A percentile compares a stretch with the other conserved stretches of the same genome.
phyloP scores from a whole-genome alignment of 2,888 invertebrate species.

The Dugesia japonica region DNA sequence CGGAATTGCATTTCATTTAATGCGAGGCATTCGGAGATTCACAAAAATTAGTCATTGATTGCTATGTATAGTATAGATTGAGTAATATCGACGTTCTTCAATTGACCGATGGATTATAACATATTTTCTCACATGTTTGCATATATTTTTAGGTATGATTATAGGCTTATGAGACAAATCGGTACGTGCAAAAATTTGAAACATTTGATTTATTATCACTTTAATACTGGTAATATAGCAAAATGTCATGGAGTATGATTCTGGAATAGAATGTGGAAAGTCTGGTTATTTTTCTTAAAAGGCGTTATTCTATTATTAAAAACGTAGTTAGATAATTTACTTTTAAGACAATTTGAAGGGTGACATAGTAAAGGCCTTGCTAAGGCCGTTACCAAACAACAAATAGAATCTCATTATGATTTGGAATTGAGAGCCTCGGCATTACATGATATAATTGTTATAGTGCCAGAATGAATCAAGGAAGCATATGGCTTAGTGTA shows the following conservation, averaged over 20 bases:
- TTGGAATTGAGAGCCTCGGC: constrained; percentile 85
- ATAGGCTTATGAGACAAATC: constrained; percentile 93
- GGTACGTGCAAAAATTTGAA: constrained; percentile 99
- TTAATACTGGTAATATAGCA: constrained; percentile 91
- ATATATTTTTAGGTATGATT: constrained; percentile 91
- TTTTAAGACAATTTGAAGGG: constrained; percentile 95
- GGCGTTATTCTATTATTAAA: constrained; percentile 93
- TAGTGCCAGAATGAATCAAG: constrained; percentile 99
- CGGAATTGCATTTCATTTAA: constrained; percentile 78
- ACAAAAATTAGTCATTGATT: constrained; percentile 97
- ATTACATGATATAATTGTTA: constrained; percentile 85
- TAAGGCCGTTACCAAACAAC: constrained; percentile 96
- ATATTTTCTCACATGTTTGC: constrained; percentile 99
- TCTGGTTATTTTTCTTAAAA: constrained; percentile 98
- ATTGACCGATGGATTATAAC: constrained; percentile 88
- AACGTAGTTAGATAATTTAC: constrained; percentile 92
- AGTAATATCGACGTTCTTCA: constrained; percentile 96
- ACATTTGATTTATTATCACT: constrained; percentile 93
- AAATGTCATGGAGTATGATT: constrained; percentile 95
- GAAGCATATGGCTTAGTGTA: constrained; percentile 97
- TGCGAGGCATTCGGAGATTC: constrained; percentile 88
- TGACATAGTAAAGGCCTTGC: constrained; percentile 97
- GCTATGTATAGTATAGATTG: constrained; percentile 92
- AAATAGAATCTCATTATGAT: constrained; percentile 98
- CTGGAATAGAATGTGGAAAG: constrained; percentile 97